Conservation (phyloP, 2,797 vertebrate species). For the Delichon dasypus region DNA sequence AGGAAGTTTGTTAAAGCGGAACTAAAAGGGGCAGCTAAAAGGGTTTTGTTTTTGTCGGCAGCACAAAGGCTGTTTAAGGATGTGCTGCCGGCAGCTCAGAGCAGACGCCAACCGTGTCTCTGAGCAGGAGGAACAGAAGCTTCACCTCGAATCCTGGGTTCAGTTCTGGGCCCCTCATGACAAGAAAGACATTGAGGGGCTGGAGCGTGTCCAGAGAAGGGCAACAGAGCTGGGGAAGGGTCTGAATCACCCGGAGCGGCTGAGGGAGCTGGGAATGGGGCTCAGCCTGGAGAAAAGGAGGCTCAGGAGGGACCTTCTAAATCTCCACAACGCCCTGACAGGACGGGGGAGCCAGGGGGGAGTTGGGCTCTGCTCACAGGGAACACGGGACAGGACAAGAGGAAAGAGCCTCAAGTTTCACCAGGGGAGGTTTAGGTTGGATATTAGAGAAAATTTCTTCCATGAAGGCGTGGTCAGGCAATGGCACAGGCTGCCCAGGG, state of each 20-base stretch:
- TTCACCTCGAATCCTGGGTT: neutral
- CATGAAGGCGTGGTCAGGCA: neutral
- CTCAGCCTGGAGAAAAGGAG: neutral
- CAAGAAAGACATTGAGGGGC: neutral
- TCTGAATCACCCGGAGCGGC: neutral
- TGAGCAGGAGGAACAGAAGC: neutral
- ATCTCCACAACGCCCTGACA: neutral
- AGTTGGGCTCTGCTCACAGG: neutral
- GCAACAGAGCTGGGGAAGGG: neutral
- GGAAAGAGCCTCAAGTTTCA: accelerated
- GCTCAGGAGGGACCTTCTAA: neutral
- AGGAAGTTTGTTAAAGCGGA: slow-evolving; percentile 44
- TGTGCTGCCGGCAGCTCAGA: neutral
- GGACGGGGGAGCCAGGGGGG: accelerated
- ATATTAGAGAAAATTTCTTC: neutral
- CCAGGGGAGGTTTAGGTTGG: neutral
- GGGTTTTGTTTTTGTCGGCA: neutral
- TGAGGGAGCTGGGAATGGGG: neutral
- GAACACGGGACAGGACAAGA: neutral
- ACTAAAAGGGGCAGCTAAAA: slow-evolving; percentile 19
- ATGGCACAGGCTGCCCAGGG: neutral
- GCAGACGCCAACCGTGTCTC: neutral
- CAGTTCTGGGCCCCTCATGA: neutral
- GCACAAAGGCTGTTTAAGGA: slow-evolving; percentile 44
- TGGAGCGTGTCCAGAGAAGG: neutral